These are phyloP conservation scores for Anolis sagrei DNA, from an alignment of 2,113 vertebrate genomes.

Conservation along the genomic window DNA sequence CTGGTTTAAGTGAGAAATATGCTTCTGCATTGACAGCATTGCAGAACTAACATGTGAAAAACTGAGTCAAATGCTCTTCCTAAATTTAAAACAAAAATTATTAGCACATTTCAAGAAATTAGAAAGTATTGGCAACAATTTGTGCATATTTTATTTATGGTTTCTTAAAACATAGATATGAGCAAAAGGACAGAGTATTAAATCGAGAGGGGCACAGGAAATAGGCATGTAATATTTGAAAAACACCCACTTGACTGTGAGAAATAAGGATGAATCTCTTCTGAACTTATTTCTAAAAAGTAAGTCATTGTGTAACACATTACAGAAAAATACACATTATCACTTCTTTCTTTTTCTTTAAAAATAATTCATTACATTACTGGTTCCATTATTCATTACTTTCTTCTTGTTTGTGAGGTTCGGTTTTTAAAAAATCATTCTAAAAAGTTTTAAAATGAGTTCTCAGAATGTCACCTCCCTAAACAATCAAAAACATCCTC, in stretches of 20 bases:
- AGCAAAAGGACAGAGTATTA: background rate
- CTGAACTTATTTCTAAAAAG: too few species aligned
- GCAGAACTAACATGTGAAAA: background rate
- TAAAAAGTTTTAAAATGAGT: too few species aligned
- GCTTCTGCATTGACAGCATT: conserved; percentile 1
- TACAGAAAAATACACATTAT: too few species aligned
- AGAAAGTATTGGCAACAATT: background rate
- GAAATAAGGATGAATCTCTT: too few species aligned
- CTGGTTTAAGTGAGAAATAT: background rate
- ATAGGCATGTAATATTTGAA: background rate
- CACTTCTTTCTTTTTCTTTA: too few species aligned
- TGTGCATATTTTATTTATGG: background rate
- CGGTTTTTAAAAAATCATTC: too few species aligned
- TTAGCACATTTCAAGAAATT: background rate
- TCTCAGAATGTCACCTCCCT: too few species aligned
- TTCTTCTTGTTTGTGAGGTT: background rate
- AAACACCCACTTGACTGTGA: too few species aligned
- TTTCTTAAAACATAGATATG: background rate
- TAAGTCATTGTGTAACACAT: too few species aligned
- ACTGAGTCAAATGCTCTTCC: background rate
- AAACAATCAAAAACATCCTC: too few species aligned
- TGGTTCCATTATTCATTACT: background rate
- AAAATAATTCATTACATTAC: background rate
- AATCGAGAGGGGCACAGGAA: background rate
- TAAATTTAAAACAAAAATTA: background rate